These are phyloP conservation scores for Lepus oiostolus DNA, from an alignment of 2,797 vertebrate species.

Conservation along the genomic window DNA sequence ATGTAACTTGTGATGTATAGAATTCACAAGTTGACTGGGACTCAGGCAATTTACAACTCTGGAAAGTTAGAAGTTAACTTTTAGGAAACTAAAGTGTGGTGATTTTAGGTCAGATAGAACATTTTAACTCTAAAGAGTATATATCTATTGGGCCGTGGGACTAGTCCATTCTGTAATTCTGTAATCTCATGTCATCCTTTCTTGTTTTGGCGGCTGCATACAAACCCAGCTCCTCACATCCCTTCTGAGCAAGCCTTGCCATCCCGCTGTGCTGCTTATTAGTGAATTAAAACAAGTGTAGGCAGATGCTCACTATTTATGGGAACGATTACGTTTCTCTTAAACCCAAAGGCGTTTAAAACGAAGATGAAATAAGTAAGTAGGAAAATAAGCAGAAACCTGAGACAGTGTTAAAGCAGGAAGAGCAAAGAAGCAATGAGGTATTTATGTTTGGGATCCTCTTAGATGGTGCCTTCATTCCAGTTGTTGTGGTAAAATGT, in stretches of 20 bases:
- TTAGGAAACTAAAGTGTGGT: neutral
- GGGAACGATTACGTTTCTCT: constrained; percentile 13
- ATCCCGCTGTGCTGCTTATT: neutral
- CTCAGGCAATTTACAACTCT: neutral
- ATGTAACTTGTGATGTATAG: constrained; percentile 40
- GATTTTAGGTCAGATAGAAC: neutral
- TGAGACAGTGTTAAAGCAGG: neutral
- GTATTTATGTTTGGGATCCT: neutral
- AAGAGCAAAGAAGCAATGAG: neutral
- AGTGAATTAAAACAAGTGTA: neutral
- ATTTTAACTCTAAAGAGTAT: neutral
- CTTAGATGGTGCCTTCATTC: neutral
- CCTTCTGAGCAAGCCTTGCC: neutral
- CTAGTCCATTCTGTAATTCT: neutral
- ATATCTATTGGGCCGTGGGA: neutral
- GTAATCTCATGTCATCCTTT: neutral
- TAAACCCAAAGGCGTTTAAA: neutral
- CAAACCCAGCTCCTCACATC: neutral
- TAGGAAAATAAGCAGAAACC: neutral
- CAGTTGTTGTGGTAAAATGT: neutral
- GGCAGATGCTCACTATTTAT: neutral
- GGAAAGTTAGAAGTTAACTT: constrained; percentile 26
- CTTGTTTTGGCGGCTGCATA: neutral
- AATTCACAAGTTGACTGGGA: constrained; percentile 9
- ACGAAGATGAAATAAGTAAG: constrained; percentile 1